Conservation (phyloP, 2,113 vertebrate species). For the Dryoscopus gambensis region DNA sequence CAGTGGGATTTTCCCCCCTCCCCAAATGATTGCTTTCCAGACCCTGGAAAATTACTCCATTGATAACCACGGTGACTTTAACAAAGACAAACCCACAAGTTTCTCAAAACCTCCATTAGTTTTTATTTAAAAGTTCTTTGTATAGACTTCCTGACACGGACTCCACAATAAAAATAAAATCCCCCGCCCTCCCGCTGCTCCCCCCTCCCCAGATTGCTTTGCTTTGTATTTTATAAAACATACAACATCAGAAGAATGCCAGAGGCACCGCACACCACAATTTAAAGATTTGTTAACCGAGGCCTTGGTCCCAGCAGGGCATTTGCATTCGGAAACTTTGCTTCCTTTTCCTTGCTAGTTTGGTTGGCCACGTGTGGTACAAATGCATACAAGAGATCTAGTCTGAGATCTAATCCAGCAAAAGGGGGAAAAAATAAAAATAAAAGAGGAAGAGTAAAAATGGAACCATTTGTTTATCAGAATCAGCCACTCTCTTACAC, state of each 20-base stretch:
- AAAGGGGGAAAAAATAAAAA: background rate
- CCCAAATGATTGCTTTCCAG: background rate
- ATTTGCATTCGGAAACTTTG: constrained; percentile 21
- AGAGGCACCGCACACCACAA: constrained; percentile 46
- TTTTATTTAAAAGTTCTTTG: constrained; percentile 82
- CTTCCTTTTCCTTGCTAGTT: constrained; percentile 21
- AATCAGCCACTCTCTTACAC: constrained; percentile 6
- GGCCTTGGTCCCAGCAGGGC: constrained; percentile 69
- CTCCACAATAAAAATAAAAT: constrained; percentile 72
- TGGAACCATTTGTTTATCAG: background rate
- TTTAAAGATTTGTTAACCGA: constrained; percentile 50
- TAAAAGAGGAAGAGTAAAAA: background rate
- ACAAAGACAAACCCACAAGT: background rate
- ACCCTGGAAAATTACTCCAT: background rate
- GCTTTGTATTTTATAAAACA: constrained; percentile 47
- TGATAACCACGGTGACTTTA: background rate
- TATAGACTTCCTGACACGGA: constrained; percentile 75
- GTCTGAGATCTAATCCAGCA: constrained; percentile 18
- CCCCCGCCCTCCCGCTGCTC: background rate
- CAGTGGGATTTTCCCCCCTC: background rate
- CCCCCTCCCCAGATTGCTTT: background rate
- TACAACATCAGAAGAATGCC: constrained; percentile 62
- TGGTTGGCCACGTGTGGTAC: background rate
- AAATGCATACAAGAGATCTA: background rate
- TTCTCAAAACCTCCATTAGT: constrained; percentile 69